Evolutionary conservation across 2,888 invertebrate genomes (phyloP), one percentile per base, ranked within the genome.

Genomic region (Drosophila kambysellisi): DNA sequence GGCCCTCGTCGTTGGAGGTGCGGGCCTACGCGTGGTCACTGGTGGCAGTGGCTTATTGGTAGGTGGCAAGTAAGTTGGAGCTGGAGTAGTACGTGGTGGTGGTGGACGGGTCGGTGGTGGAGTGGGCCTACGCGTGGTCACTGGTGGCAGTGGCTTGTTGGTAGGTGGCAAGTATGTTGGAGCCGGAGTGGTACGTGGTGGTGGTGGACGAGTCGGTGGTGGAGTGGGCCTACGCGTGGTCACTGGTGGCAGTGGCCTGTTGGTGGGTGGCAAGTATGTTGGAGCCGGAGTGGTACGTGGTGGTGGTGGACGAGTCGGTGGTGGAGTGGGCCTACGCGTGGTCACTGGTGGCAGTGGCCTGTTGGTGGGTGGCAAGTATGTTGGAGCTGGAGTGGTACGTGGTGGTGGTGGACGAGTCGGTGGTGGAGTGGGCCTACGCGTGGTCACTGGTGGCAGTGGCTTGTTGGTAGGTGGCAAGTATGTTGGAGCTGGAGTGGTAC

Each of bases 31-130:
- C 67, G 70, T 76, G 3, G 80, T 79, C 12, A 75, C 76, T 35
- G 82, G 85, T 15, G 83, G 76, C 43, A 63, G 75, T 50, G 82
- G 79, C 39, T 72, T 76, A 35, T 82, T 80, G 8, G 78, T 63
- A 3, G 83, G 85, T 8, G 82, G 80, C 74, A 85, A 63, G 50
- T 85, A 83, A 3, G 85, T 82, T 43, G 84, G 68, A 20, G 84
- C 35, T 76, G 53, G 70, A 41, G 71, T 71, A 6, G 70, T 70
- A 9, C 71, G 71, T 3, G 0, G 70, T 43, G 11, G 46, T 46
- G 46, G 46, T 20, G 46, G 37, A 48, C 73, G 33, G 60, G 77
- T 65, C 9, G 76, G 76, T 9, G 51, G 64, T 58, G 59, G 59
- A 12, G 35, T 15, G 25, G 37, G 60, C 48, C 37, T 50, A 37